These are phyloP conservation scores for Colletes gigas DNA, from an alignment of 1,140 invertebrate genomes.

Conservation along the genomic window DNA sequence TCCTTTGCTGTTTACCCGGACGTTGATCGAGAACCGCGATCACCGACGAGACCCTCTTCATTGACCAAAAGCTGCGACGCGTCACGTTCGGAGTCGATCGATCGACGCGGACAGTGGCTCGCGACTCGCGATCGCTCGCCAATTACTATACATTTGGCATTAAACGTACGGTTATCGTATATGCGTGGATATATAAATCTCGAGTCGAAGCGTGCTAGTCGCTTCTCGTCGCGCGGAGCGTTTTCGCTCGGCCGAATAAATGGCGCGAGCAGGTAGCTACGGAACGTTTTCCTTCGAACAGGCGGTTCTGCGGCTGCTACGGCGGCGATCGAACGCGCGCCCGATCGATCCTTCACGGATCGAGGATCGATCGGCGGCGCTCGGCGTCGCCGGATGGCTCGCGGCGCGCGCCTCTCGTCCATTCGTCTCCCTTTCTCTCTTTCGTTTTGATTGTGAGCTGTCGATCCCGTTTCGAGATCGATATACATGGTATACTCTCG, in stretches of 20 bases:
- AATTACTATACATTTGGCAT: slow-evolving; percentile 82
- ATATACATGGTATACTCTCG: neutral
- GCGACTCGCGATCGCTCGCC: slow-evolving; percentile 59
- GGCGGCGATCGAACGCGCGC: slow-evolving; percentile 25
- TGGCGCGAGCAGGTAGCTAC: slow-evolving; percentile 50
- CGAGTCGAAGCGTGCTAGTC: slow-evolving; percentile 22
- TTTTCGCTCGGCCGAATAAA: slow-evolving; percentile 32
- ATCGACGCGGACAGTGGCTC: slow-evolving; percentile 14
- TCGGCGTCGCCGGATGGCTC: too few species aligned
- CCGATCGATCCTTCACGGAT: neutral
- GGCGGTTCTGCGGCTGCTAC: neutral
- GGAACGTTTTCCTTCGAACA: slow-evolving; percentile 53
- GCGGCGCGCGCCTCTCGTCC: neutral
- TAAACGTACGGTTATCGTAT: slow-evolving; percentile 80
- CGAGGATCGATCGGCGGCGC: neutral
- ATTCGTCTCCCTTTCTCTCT: neutral
- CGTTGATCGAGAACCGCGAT: too few species aligned
- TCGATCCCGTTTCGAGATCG: slow-evolving; percentile 42
- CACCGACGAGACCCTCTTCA: too few species aligned
- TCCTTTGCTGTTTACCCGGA: neutral
- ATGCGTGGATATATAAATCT: slow-evolving; percentile 76
- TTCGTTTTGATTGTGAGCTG: slow-evolving; percentile 66
- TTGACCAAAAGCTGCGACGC: neutral
- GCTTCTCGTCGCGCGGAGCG: neutral
- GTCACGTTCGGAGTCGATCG: slow-evolving; percentile 7